Conservation (phyloP, 2,797 vertebrate genomes). For the Channa striata region DNA sequence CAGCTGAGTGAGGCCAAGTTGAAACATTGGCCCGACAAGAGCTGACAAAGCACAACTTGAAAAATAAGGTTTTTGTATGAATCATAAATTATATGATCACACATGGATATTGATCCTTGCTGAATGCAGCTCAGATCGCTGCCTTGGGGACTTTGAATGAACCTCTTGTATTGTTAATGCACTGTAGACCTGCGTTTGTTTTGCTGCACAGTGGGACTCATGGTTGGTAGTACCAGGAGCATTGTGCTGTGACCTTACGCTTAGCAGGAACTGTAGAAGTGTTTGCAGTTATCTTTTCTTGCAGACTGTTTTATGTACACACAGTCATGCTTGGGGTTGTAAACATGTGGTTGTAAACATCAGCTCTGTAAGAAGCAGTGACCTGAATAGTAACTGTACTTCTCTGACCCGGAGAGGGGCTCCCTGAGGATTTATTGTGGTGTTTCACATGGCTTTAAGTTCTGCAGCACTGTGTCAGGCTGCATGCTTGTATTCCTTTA, state of each 20-base stretch:
- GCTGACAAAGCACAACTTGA: neutral
- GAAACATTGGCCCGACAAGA: too few relatives aligned
- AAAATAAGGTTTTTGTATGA: neutral
- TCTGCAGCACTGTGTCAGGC: too few relatives aligned
- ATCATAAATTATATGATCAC: neutral
- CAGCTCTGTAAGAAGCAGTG: neutral
- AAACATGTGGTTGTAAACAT: neutral
- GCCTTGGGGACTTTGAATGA: neutral
- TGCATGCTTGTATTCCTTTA: too few relatives aligned
- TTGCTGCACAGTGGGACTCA: neutral
- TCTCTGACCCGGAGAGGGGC: neutral
- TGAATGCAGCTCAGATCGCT: neutral
- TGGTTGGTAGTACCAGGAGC: neutral
- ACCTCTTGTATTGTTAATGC: neutral
- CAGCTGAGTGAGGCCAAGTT: too few relatives aligned
- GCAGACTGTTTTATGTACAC: neutral
- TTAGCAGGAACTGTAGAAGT: neutral
- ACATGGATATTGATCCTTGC: neutral
- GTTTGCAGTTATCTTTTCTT: neutral
- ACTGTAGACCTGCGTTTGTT: neutral
- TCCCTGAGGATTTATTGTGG: constrained; percentile 1
- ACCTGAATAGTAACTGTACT: neutral
- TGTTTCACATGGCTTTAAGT: neutral
- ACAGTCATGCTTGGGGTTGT: neutral
- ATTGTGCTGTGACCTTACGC: neutral